Evolutionary conservation across 53 echinoderm and acorn worm species (phyloP).

Genomic region (Crossaster papposus): DNA sequence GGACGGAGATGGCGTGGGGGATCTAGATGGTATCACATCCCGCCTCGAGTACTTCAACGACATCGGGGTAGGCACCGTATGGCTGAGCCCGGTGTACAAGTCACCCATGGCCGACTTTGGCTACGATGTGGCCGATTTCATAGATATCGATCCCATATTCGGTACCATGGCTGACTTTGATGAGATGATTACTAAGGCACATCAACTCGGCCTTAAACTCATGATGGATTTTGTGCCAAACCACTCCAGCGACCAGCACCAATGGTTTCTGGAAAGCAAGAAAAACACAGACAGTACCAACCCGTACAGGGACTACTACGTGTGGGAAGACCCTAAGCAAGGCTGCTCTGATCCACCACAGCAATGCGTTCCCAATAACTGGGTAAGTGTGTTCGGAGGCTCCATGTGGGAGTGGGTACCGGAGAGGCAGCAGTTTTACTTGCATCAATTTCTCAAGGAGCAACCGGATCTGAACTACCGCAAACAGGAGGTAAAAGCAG

Average conservation of each 20-base stretch:
- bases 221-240: conserved; percentile 90
- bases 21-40: conserved; percentile 79
- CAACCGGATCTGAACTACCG: conserved; percentile 87
- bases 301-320: conserved; percentile 79
- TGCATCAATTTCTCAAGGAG: conserved; percentile 86
- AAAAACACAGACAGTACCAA: conserved; percentile 64
- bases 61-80: conserved; percentile 74
- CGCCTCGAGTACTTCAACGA: conserved; percentile 70
- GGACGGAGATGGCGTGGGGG: conserved; percentile 84
- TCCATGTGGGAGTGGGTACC: conserved; percentile 82
- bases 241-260: conserved; percentile 90
- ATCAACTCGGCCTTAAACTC: conserved; percentile 66
- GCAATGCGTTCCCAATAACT: conserved; percentile 83
- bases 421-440: conserved; percentile 73
- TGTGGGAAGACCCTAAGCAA: conserved; percentile 79
- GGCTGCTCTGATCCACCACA: conserved; percentile 52
- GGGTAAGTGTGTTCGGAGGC: conserved; percentile 90
- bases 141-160: conserved; percentile 68
- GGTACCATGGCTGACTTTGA: conserved; percentile 77
- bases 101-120: conserved; percentile 79
- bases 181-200: conserved; percentile 57
- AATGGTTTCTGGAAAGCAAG: conserved; percentile 78
- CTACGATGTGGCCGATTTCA: conserved; percentile 83
- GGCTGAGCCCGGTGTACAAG: conserved; percentile 84
- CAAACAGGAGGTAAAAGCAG: conserved; percentile 60